Conservation (phyloP, 2,113 vertebrate species). For the Hippocampus comes region DNA sequence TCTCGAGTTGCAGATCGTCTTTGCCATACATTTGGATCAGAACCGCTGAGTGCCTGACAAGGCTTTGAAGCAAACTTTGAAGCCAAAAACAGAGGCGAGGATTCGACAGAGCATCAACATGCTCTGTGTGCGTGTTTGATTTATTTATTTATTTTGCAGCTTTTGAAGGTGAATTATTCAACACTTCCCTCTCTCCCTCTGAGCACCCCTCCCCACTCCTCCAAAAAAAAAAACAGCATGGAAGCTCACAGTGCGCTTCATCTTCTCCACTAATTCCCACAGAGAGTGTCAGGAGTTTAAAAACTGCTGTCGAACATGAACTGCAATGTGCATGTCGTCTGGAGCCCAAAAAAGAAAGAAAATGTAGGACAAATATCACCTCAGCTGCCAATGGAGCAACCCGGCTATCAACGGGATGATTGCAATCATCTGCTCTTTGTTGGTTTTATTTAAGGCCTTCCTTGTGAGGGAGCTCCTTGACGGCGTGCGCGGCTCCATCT, state of each 20-base stretch:
- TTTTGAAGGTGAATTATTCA: conserved; percentile 68
- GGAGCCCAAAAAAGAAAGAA: conserved; percentile 19
- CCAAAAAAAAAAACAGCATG: conserved; percentile 39
- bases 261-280: conserved; percentile 59
- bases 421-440: conserved; percentile 44
- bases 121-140: conserved; percentile 18
- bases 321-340: conserved; percentile 61
- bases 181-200: conserved; percentile 38
- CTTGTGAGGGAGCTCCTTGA: conserved; percentile 14
- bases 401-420: conserved; percentile 36
- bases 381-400: conserved; percentile 9
- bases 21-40: background rate
- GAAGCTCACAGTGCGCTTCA: conserved; percentile 15
- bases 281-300: conserved; percentile 66
- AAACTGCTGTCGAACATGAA: conserved; percentile 48
- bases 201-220: background rate
- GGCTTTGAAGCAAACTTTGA: conserved; percentile 23
- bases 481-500: conserved; percentile 14
- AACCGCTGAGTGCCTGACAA: background rate
- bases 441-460: conserved; percentile 23
- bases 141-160: conserved; percentile 17
- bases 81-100: conserved; percentile 21
- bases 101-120: conserved; percentile 22
- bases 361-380: conserved; percentile 39
- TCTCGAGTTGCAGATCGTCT: background rate